Percentiles rank a stretch among this genome's conserved stretches.
Evolutionary conservation across 53 echinoderm and acorn worm species (phyloP).

Genomic region (Arbacia lixula): DNA sequence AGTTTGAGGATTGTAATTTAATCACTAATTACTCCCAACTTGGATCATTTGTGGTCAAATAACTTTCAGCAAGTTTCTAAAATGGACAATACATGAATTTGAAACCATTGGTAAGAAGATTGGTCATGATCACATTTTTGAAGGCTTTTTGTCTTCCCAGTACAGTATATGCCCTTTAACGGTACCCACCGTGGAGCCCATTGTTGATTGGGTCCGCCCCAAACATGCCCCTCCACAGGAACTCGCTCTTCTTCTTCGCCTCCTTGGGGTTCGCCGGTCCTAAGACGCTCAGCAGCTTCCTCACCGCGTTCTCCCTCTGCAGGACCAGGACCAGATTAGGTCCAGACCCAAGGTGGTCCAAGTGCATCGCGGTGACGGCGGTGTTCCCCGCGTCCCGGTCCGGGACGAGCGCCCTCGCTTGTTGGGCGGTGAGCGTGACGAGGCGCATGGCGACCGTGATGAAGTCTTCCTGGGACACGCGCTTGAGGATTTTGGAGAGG

Average conservation of each 20-base stretch:
- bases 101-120: no score
- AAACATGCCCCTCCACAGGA: slow-evolving; percentile 93
- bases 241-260: slow-evolving; percentile 82
- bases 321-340: slow-evolving; percentile 81
- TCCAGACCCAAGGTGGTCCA: slow-evolving; percentile 78
- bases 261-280: slow-evolving; percentile 91
- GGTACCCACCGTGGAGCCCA: slow-evolving; percentile 79
- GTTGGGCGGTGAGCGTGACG: slow-evolving; percentile 37
- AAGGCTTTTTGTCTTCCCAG: no score
- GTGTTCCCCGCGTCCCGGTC: slow-evolving; percentile 65
- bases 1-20: no score
- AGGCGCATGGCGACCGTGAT: slow-evolving; percentile 74
- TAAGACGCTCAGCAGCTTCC: slow-evolving; percentile 83
- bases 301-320: slow-evolving; percentile 92
- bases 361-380: slow-evolving; percentile 70
- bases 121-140: no score
- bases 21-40: no score
- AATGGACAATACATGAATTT: no score
- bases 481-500: slow-evolving; percentile 90
- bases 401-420: slow-evolving; percentile 71
- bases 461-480: slow-evolving; percentile 86
- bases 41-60: no score
- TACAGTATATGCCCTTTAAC: no score
- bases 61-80: no score
- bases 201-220: slow-evolving; percentile 95